These are phyloP conservation scores for Crioceris asparagi DNA, from an alignment of 2,888 invertebrate species.

Conservation along the genomic window DNA sequence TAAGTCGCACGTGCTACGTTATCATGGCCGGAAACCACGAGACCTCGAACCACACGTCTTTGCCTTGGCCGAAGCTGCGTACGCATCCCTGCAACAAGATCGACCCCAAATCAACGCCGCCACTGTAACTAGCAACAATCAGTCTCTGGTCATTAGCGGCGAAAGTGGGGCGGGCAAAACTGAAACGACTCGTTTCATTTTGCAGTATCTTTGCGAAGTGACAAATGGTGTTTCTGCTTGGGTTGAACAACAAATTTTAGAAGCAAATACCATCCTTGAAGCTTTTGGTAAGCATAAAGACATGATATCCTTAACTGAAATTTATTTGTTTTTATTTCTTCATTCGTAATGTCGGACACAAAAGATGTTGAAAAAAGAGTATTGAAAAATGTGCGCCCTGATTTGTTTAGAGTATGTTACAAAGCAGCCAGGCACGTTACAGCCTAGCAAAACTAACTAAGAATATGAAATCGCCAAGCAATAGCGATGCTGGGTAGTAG, in stretches of 20 bases:
- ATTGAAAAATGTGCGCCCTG: too few species aligned
- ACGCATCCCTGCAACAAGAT: constrained; percentile 55
- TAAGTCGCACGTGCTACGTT: constrained; percentile 72
- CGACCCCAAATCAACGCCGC: constrained; percentile 17
- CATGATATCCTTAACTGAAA: not conserved
- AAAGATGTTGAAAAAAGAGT: too few species aligned
- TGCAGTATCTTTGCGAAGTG: constrained; percentile 85
- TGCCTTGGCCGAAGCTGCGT: constrained; percentile 82
- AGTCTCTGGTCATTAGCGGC: constrained; percentile 75
- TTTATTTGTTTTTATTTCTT: not conserved
- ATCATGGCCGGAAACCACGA: constrained; percentile 74
- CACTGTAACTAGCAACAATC: constrained; percentile 38
- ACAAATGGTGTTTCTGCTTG: constrained; percentile 71
- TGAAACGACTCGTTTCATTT: constrained; percentile 82
- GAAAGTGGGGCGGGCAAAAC: constrained; percentile 92
- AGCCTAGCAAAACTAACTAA: too few species aligned
- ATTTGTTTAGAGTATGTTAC: too few species aligned
- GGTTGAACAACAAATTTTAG: constrained; percentile 93
- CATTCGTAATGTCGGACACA: not conserved
- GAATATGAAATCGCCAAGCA: too few species aligned
- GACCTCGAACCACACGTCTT: constrained; percentile 79
- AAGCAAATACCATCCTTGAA: constrained; percentile 86
- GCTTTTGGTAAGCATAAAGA: constrained; percentile 63
- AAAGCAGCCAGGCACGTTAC: too few species aligned
- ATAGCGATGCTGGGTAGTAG: too few species aligned